These are phyloP conservation scores for Menidia menidia DNA, from an alignment of 2,797 vertebrate genomes.

Conservation along the genomic window DNA sequence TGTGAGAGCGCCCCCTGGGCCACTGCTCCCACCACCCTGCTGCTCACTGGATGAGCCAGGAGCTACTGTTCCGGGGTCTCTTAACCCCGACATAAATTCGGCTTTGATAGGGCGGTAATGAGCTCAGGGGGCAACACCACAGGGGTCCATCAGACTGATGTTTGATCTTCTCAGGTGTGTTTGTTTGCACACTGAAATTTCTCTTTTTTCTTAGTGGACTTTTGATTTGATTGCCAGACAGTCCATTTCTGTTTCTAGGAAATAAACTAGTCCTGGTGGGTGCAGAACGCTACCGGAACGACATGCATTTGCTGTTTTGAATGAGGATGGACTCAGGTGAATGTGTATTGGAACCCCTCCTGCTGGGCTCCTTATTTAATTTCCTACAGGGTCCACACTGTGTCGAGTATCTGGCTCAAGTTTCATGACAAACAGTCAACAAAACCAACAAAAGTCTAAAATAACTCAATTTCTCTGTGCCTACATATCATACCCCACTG, in stretches of 20 bases:
- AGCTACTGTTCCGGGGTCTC: not conserved
- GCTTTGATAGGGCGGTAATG: not conserved
- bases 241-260: too few relatives aligned
- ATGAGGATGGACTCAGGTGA: not conserved
- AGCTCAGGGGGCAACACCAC: not conserved
- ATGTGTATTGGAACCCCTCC: not conserved
- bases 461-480: too few relatives aligned
- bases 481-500: too few relatives aligned
- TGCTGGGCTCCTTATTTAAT: too few relatives aligned
- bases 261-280: too few relatives aligned
- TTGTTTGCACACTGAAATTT: not conserved
- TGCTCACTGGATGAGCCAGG: slow-evolving; percentile 16
- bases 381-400: too few relatives aligned
- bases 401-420: too few relatives aligned
- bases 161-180: not conserved
- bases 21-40: slow-evolving; percentile 30
- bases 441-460: too few relatives aligned
- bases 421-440: too few relatives aligned
- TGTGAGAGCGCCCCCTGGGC: slow-evolving; percentile 9
- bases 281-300: not conserved
- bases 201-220: too few relatives aligned
- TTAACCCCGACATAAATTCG: not conserved
- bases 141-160: not conserved
- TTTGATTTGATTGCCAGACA: too few relatives aligned
- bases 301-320: not conserved